Percentiles rank a stretch among this genome's conserved stretches.
Conservation (phyloP, 2,797 vertebrate species). For the Bovichtus variegatus region DNA sequence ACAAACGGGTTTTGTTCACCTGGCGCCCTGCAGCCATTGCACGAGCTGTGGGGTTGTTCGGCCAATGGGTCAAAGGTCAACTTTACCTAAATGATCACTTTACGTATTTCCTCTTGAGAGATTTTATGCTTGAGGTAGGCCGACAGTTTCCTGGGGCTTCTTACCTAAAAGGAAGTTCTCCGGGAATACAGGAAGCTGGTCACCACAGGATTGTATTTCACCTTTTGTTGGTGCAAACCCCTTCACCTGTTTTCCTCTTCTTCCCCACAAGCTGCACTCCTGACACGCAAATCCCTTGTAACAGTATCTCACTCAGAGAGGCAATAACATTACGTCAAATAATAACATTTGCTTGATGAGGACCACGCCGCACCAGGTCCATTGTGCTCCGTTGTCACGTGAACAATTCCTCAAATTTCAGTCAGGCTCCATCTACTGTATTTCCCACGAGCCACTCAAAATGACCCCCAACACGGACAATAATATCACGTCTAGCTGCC, state of each 20-base stretch:
- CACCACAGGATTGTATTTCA: conserved; percentile 6
- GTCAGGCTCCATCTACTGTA: conserved; percentile 3
- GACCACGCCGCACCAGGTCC: not conserved
- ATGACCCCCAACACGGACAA: not conserved
- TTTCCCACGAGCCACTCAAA: not conserved
- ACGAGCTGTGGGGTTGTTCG: not conserved
- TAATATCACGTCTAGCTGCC: not conserved
- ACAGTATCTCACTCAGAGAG: conserved; percentile 3
- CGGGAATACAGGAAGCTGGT: not conserved
- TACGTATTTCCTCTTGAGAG: not conserved
- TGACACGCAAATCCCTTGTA: not conserved
- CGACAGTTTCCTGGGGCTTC: conserved; percentile 1
- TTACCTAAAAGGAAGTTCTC: not conserved
- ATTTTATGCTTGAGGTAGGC: not conserved
- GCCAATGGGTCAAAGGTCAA: conserved; percentile 40
- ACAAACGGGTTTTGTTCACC: no score
- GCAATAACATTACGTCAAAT: not conserved
- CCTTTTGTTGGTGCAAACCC: conserved; percentile 8
- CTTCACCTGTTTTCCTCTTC: conserved; percentile 24
- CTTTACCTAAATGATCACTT: conserved; percentile 7
- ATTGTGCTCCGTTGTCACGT: not conserved
- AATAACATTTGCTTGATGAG: not conserved
- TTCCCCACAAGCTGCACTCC: not conserved
- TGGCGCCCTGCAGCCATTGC: conserved; percentile 4
- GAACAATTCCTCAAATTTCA: not conserved